Evolutionary conservation across 1,140 invertebrate genomes (phyloP).

Genomic region (Eupeodes corollae): DNA sequence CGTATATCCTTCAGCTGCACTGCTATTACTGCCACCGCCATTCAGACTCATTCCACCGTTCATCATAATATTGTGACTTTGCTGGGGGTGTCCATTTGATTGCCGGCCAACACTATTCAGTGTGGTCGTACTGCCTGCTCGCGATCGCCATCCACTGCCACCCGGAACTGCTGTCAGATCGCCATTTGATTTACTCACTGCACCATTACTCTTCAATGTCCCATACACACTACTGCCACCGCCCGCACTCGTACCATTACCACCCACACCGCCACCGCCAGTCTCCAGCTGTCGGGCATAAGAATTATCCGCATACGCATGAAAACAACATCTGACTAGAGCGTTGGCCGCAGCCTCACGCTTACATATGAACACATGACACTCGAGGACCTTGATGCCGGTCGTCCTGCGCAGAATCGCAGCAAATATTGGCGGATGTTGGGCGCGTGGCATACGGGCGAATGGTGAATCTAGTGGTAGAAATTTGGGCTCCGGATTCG

Average conservation of each 20-base stretch:
- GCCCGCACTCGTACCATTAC: slow-evolving; percentile 39
- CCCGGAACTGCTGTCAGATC: slow-evolving; percentile 22
- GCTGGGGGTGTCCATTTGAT: slow-evolving; percentile 26
- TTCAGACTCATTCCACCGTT: slow-evolving; percentile 17
- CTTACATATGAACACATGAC: slow-evolving; percentile 97
- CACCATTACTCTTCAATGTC: slow-evolving; percentile 38
- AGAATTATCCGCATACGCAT: slow-evolving; percentile 87
- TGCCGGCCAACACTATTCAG: slow-evolving; percentile 41
- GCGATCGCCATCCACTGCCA: slow-evolving; percentile 41
- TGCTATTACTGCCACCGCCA: slow-evolving; percentile 22
- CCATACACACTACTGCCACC: slow-evolving; percentile 31
- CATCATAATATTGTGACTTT: slow-evolving; percentile 8
- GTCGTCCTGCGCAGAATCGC: slow-evolving; percentile 88
- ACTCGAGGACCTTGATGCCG: slow-evolving; percentile 98
- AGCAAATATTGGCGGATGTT: slow-evolving; percentile 93
- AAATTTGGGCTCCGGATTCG: slow-evolving; percentile 62
- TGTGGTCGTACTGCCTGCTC: slow-evolving; percentile 45
- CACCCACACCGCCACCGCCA: slow-evolving; percentile 20
- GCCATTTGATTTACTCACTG: slow-evolving; percentile 37
- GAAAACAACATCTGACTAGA: slow-evolving; percentile 85
- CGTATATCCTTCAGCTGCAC: slow-evolving; percentile 32
- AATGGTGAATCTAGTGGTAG: slow-evolving; percentile 93
- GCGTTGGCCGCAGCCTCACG: slow-evolving; percentile 90
- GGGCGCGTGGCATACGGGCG: slow-evolving; percentile 72
- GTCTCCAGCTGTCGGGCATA: slow-evolving; percentile 74